phyloP scores from a whole-genome alignment of 1,140 invertebrate species.

The Aphelinus atriplicis region DNA sequence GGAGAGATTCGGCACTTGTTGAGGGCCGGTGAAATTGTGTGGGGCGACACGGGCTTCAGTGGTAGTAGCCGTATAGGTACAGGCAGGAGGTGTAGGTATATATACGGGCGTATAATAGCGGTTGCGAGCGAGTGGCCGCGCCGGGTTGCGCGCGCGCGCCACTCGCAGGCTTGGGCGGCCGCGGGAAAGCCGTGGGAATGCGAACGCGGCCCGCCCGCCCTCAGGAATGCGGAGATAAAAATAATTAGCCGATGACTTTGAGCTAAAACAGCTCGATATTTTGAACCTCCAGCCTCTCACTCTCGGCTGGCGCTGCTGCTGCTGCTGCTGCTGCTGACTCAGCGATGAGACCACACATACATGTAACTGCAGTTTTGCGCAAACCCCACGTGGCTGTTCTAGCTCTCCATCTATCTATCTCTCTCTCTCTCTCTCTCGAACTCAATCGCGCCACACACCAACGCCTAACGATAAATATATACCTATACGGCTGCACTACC shows the following conservation, averaged over 20 bases:
- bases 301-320: neutral
- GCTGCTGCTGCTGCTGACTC: slow-evolving; percentile 1
- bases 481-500: too few relatives aligned
- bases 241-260: slow-evolving; percentile 42
- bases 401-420: neutral
- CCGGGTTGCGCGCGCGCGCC: neutral
- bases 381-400: neutral
- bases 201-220: neutral
- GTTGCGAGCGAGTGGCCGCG: too few relatives aligned
- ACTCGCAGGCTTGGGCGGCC: neutral
- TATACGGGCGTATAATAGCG: too few relatives aligned
- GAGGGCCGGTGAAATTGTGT: too few relatives aligned
- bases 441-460: too few relatives aligned
- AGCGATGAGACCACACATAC: neutral
- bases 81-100: too few relatives aligned
- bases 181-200: slow-evolving; percentile 16
- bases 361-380: neutral
- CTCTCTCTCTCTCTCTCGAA: too few relatives aligned
- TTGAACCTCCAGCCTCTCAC: neutral
- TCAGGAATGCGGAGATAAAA: slow-evolving; percentile 40
- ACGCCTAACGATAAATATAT: too few relatives aligned
- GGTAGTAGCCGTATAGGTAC: too few relatives aligned
- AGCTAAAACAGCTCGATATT: neutral
- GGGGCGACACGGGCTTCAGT: too few relatives aligned
- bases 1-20: too few relatives aligned